Evolutionary conservation across 2,113 vertebrate genomes (phyloP).

Genomic region (Tapirus terrestris): DNA sequence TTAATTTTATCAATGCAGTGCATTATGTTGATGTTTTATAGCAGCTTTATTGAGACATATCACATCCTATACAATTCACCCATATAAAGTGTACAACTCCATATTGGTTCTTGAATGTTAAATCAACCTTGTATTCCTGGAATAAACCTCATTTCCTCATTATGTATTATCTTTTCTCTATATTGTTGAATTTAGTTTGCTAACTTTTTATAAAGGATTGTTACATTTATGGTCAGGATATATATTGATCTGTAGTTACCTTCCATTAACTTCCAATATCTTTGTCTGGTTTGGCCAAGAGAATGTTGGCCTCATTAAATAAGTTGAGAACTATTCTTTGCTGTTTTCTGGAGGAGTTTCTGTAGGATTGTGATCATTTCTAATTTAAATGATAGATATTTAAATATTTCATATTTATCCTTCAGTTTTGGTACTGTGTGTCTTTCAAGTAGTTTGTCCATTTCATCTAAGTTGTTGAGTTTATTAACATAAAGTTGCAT

Average conservation of each 20-base stretch:
- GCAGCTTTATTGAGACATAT: not conserved
- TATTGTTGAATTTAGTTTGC: not conserved
- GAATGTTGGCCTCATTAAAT: not conserved
- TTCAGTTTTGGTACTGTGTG: not conserved
- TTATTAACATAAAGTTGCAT: too few relatives aligned
- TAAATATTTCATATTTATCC: not conserved
- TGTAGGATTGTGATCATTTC: not conserved
- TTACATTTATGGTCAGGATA: not conserved
- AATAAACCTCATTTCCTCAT: not conserved
- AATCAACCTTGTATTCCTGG: not conserved
- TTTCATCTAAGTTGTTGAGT: too few relatives aligned
- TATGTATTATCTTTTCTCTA: not conserved
- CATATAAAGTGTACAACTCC: not conserved
- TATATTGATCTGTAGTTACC: not conserved
- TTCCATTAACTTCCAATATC: not conserved
- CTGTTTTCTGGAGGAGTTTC: not conserved
- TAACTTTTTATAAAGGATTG: not conserved
- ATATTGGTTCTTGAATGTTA: not conserved
- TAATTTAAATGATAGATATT: not conserved
- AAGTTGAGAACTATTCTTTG: not conserved
- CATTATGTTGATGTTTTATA: not conserved
- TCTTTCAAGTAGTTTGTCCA: too few relatives aligned
- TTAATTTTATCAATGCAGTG: not conserved
- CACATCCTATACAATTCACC: not conserved
- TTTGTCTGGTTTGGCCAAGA: not conserved